Evolutionary conservation across 2,113 vertebrate species (phyloP).

Genomic region (Camelus bactrianus): DNA sequence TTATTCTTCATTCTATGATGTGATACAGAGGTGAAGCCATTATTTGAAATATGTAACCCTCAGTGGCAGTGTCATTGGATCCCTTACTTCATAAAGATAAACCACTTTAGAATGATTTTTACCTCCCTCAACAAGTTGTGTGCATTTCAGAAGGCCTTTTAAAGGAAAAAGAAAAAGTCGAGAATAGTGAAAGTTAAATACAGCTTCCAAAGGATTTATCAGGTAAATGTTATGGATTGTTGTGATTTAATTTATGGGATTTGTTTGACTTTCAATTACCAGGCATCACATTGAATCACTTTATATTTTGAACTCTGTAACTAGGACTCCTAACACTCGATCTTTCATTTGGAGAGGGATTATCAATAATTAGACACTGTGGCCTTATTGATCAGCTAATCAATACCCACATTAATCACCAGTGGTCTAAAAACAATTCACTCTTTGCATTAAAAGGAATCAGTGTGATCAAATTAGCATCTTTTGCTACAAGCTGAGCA

Average conservation of each 20-base stretch:
- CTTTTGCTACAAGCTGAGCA: slow-evolving; percentile 64
- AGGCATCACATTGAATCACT: slow-evolving; percentile 90
- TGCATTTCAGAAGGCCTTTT: slow-evolving; percentile 43
- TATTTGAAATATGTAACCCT: background rate
- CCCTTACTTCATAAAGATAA: slow-evolving; percentile 51
- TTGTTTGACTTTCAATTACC: slow-evolving; percentile 92
- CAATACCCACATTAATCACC: slow-evolving; percentile 91
- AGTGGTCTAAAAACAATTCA: slow-evolving; percentile 88
- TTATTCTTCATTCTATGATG: background rate
- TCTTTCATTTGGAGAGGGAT: slow-evolving; percentile 91
- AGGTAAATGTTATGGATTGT: slow-evolving; percentile 91
- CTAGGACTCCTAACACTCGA: slow-evolving; percentile 87
- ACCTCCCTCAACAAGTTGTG: slow-evolving; percentile 49
- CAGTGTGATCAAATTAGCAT: slow-evolving; percentile 83
- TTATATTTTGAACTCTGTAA: slow-evolving; percentile 88
- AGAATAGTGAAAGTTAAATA: slow-evolving; percentile 87
- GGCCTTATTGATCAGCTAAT: slow-evolving; percentile 90
- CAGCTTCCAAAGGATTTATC: slow-evolving; percentile 87
- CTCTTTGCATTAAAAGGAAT: slow-evolving; percentile 87
- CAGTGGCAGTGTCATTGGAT: background rate
- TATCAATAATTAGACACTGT: slow-evolving; percentile 92
- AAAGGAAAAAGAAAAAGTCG: background rate
- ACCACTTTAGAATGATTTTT: slow-evolving; percentile 68
- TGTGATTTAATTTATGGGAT: slow-evolving; percentile 91
- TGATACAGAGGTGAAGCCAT: background rate